Percentiles rank a stretch among this genome's conserved stretches.
phyloP scores from a whole-genome alignment of 1,140 invertebrate genomes.

The Dendrolimus punctatus region DNA sequence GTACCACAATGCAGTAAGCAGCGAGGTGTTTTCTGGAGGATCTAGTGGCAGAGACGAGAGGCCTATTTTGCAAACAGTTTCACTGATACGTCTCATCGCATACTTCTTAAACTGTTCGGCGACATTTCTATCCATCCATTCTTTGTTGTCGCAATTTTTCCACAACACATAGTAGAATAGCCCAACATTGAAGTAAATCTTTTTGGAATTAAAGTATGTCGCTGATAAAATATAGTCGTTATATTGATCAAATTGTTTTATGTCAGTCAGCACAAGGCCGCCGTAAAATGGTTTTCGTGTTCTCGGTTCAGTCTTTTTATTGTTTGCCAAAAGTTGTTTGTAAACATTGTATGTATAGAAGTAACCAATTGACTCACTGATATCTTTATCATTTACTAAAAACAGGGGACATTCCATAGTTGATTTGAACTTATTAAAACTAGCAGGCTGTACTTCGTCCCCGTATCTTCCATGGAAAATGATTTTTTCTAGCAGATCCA shows the following conservation, averaged over 20 bases:
- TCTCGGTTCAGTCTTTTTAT: constrained; percentile 11
- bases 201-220: constrained; percentile 28
- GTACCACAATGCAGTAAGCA: constrained; percentile 29
- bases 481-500: constrained; percentile 25
- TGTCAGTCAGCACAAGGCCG: constrained; percentile 18
- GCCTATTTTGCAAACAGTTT: constrained; percentile 23
- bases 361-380: constrained; percentile 25
- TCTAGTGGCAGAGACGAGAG: constrained; percentile 29
- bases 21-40: constrained; percentile 17
- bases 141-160: constrained; percentile 32
- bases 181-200: constrained; percentile 25
- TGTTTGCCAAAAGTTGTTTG: constrained; percentile 21
- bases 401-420: constrained; percentile 29
- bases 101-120: constrained; percentile 29
- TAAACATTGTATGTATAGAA: constrained; percentile 34
- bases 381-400: constrained; percentile 21
- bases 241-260: constrained; percentile 26
- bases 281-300: too few species aligned
- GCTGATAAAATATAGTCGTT: constrained; percentile 29
- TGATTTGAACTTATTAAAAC: constrained; percentile 30
- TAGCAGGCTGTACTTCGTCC: constrained; percentile 3
- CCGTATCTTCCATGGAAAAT: constrained; percentile 16
- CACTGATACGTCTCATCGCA: constrained; percentile 20
- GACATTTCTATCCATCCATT: constrained; percentile 35
- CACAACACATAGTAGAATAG: constrained; percentile 29